Evolutionary conservation across 2,888 invertebrate species (phyloP).

Genomic region (Nineta flava): DNA sequence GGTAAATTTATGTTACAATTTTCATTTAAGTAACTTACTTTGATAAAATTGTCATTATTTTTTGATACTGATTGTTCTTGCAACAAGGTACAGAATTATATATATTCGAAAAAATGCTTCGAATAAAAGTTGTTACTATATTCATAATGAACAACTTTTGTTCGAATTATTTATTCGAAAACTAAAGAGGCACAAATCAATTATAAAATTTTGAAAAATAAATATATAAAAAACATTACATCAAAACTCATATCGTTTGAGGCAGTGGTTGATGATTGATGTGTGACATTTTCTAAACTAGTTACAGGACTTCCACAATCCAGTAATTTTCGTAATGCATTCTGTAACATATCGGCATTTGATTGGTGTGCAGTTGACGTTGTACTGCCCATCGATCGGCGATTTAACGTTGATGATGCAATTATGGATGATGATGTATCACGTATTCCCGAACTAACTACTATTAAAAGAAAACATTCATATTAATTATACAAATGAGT

Average conservation of each 20-base stretch:
- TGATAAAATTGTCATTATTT: too few species aligned
- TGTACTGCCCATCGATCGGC: not conserved
- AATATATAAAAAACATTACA: not conserved
- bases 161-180: too few species aligned
- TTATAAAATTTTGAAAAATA: too few species aligned
- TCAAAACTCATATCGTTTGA: conserved; percentile 2
- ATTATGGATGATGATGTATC: not conserved
- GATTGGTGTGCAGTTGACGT: conserved; percentile 23
- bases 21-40: too few species aligned
- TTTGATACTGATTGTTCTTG: too few species aligned
- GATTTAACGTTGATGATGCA: conserved; percentile 23
- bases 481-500: too few species aligned
- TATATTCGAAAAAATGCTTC: too few species aligned
- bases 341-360: conserved; percentile 53
- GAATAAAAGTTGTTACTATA: too few species aligned
- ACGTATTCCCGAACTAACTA: not conserved
- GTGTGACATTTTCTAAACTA: conserved; percentile 7
- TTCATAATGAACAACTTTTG: too few species aligned
- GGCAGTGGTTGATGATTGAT: conserved; percentile 15
- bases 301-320: conserved; percentile 62
- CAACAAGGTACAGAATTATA: too few species aligned
- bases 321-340: conserved; percentile 57
- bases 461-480: not conserved
- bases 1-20: too few species aligned
- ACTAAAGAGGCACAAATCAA: too few species aligned